Base-by-base conservation (phyloP, 2,888 invertebrate genomes). In the Caradrina kadenii region DNA sequence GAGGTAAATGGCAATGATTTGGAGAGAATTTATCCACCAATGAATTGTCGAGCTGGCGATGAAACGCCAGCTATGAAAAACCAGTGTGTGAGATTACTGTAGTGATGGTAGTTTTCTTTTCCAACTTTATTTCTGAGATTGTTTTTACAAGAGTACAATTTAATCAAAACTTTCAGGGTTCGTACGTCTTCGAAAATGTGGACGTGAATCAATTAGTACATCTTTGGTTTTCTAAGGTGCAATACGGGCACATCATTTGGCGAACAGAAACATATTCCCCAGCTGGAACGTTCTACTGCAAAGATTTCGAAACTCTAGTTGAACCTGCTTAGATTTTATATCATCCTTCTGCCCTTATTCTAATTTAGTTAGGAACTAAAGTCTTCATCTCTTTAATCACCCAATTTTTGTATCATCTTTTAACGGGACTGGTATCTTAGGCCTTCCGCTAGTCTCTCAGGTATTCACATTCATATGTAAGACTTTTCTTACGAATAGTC, bases 141-240 rank as follows among this genome's bases (percentile, higher is more conserved):
- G 39, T 13, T 39, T 39, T 39, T 2, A 39, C 13, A 39, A 39
- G 13, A 39, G 10, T 13, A 39, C 39, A 39, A 13, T 11, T 45
- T 17, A 2, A 17, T 45, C 6, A 17, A 8, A 13, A 6, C 10
- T 59, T 73, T 22, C 73, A 73, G 73, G 77, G 73, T 5, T 21
- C 17, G 11, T 73, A 77, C 31, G 5, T 22, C 5, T 73, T 77
- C 0, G 17, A 49, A 11, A 73, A 73, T 5, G 2, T 73, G 48
- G 62, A 73, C 10, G 77, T 73, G 31, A 70, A 73, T 58, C 52
- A 58, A 35, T 13, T 73, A 26, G 7, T 77, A 7, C 73, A 73
- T 53, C 15, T 63, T 0, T 73, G 42, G 56, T 2, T 71, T 1
- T 53, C 56, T 1, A 71, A 42, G 5, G 77, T 71, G 4, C 39